phyloP scores from a whole-genome alignment of 2,797 vertebrate genomes.

The Lycodopsis pacificus region DNA sequence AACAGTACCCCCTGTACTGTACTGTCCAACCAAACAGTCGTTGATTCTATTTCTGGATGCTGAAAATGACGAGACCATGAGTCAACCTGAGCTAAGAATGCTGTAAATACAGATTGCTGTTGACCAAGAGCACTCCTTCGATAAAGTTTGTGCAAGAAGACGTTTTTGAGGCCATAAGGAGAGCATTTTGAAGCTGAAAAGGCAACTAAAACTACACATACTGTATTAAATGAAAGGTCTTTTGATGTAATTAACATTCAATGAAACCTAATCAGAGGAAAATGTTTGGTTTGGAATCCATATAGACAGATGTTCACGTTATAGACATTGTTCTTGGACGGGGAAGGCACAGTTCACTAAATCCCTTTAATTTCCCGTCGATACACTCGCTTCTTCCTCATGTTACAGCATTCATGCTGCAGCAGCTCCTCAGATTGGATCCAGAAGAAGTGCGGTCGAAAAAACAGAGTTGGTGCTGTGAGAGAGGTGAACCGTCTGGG shows the following conservation, averaged over 20 bases:
- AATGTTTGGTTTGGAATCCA: constrained; percentile 56
- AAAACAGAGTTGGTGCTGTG: constrained; percentile 32
- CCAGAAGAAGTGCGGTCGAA: constrained; percentile 42
- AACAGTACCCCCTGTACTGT: constrained; percentile 43
- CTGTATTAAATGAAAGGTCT: constrained; percentile 35
- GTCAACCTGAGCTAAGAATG: constrained; percentile 24
- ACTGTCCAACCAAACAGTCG: constrained; percentile 37
- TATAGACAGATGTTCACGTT: constrained; percentile 32
- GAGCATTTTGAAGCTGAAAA: constrained; percentile 15
- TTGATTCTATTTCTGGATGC: constrained; percentile 45
- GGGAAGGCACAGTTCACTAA: constrained; percentile 39
- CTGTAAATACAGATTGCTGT: constrained; percentile 4
- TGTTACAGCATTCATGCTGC: constrained; percentile 42
- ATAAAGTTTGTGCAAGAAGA: background rate
- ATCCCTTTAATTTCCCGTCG: constrained; percentile 59
- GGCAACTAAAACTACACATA: background rate
- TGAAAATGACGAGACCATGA: constrained; percentile 21
- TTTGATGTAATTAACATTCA: constrained; percentile 35
- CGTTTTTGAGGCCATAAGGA: background rate
- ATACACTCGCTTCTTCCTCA: constrained; percentile 41
- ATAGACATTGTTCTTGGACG: constrained; percentile 48
- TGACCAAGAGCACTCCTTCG: background rate
- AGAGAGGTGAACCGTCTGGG: constrained; percentile 51
- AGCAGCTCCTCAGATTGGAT: constrained; percentile 45
- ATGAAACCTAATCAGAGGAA: constrained; percentile 41